Evolutionary conservation across 1,140 invertebrate species (phyloP).

Genomic region (Papilio polytes): DNA sequence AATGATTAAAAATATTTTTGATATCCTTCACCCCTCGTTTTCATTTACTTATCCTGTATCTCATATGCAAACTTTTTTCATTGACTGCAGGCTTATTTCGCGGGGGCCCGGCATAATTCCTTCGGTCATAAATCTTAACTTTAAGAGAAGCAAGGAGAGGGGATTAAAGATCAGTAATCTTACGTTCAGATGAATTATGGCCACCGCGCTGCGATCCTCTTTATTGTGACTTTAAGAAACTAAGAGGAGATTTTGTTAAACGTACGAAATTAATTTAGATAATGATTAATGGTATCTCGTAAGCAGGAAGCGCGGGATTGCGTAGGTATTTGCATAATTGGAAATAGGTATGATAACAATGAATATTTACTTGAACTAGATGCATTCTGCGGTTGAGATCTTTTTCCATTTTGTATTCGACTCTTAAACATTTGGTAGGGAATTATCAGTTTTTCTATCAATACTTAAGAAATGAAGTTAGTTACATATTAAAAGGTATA

Average conservation of each 20-base stretch:
- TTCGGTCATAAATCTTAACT: slow-evolving; percentile 88
- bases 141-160: slow-evolving; percentile 86
- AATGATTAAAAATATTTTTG: not conserved
- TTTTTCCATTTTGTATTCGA: not conserved
- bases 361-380: slow-evolving; percentile 9
- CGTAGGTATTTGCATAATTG: slow-evolving; percentile 76
- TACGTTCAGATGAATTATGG: slow-evolving; percentile 87
- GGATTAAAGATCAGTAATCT: slow-evolving; percentile 91
- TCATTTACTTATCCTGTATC: slow-evolving; percentile 56
- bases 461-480: too few species aligned
- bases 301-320: slow-evolving; percentile 63
- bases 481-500: too few species aligned
- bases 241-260: slow-evolving; percentile 80
- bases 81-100: slow-evolving; percentile 75
- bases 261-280: slow-evolving; percentile 83
- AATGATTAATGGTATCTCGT: slow-evolving; percentile 81
- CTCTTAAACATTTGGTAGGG: not conserved
- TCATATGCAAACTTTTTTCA: slow-evolving; percentile 76
- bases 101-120: slow-evolving; percentile 85
- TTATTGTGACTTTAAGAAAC: slow-evolving; percentile 84
- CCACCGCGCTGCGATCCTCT: slow-evolving; percentile 79
- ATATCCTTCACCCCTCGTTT: slow-evolving; percentile 2
- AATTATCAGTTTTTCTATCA: not conserved
- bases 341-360: slow-evolving; percentile 49
- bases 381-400: slow-evolving; percentile 10